These are phyloP conservation scores for Chionodraco myersi DNA, from an alignment of 2,113 vertebrate genomes.

Conservation along the genomic window DNA sequence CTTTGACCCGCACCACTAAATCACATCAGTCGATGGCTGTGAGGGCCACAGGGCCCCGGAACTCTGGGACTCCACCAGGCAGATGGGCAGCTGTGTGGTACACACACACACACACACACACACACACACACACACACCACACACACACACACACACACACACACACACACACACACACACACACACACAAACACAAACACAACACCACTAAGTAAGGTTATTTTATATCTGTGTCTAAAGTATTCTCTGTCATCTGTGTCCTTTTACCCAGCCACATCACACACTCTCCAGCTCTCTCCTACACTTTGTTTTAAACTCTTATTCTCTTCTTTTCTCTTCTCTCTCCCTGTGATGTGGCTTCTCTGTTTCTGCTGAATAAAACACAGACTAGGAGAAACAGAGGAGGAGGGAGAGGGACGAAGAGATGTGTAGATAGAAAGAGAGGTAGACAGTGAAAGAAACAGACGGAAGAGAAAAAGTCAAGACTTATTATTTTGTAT, in stretches of 20 bases:
- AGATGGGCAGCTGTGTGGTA: constrained; percentile 65
- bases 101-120: constrained; percentile 9
- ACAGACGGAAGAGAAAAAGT: constrained; percentile 4
- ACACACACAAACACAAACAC: constrained; percentile 33
- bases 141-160: constrained; percentile 11
- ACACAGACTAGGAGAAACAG: constrained; percentile 27
- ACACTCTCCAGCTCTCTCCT: constrained; percentile 50
- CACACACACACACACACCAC: constrained; percentile 4
- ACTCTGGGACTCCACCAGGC: constrained; percentile 42
- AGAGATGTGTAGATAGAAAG: constrained; percentile 16
- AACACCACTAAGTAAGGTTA: constrained; percentile 63
- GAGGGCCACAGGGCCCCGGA: constrained; percentile 49
- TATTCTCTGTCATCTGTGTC: constrained; percentile 74
- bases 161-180: not conserved
- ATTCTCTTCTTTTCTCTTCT: constrained; percentile 25
- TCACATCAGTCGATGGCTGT: constrained; percentile 72
- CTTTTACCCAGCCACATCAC: constrained; percentile 71
- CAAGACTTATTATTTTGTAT: constrained; percentile 10
- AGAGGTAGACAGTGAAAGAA: constrained; percentile 7
- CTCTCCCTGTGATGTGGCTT: constrained; percentile 61
- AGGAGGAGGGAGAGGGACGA: constrained; percentile 13
- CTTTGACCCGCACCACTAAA: constrained; percentile 78
- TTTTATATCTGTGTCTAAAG: constrained; percentile 62
- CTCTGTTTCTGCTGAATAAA: constrained; percentile 55
- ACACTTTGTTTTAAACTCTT: constrained; percentile 57